Evolutionary conservation across 1,140 invertebrate species (phyloP).

Genomic region (Lamellibrachia luymesi): DNA sequence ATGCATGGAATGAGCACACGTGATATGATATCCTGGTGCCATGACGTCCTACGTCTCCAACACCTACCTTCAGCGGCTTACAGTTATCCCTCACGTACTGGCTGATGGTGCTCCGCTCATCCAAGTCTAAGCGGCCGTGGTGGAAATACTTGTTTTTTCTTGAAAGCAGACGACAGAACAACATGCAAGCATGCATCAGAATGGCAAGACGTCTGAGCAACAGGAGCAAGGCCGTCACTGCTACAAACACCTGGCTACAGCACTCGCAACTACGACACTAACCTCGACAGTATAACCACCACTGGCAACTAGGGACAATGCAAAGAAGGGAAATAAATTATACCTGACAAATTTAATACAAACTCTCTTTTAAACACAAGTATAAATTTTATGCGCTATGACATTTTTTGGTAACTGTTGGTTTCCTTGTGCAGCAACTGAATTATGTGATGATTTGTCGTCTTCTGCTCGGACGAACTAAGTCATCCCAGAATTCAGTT

Average conservation of each 20-base stretch:
- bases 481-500: no score
- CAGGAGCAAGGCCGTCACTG: neutral
- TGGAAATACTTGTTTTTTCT: conserved; percentile 44
- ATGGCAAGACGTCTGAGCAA: neutral
- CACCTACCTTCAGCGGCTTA: conserved; percentile 64
- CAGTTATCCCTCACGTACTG: conserved; percentile 74
- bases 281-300: neutral
- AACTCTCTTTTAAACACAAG: no score
- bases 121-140: conserved; percentile 52
- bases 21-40: neutral
- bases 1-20: neutral
- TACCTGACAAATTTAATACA: neutral
- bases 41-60: neutral
- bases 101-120: conserved; percentile 46
- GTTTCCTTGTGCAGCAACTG: no score
- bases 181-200: neutral
- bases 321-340: neutral
- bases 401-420: no score
- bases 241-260: neutral
- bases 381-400: no score
- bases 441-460: no score
- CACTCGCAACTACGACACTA: neutral
- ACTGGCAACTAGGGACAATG: neutral
- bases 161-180: neutral
- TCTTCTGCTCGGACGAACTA: no score